Conservation (phyloP, 2,888 invertebrate genomes). For the Hypsopygia costalis region DNA sequence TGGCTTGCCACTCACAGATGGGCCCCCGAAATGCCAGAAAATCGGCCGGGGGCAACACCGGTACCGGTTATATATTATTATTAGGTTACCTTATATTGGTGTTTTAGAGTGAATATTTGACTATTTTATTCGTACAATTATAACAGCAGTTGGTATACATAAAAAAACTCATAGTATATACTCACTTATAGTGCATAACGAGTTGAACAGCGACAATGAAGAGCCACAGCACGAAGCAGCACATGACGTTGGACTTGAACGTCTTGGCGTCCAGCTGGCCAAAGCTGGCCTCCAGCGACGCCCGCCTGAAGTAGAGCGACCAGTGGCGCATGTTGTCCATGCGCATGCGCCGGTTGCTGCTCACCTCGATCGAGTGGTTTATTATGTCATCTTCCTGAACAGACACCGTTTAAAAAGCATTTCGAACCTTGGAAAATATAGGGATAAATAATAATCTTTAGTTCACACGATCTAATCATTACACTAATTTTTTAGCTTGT, state of each 20-base stretch:
- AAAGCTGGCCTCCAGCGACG: constrained; percentile 91
- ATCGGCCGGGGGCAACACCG: no score
- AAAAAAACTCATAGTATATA: no score
- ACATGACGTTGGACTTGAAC: constrained; percentile 97
- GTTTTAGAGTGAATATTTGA: no score
- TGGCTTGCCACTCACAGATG: no score
- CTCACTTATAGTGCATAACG: constrained; percentile 86
- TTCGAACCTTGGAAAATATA: neutral
- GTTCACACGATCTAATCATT: no score
- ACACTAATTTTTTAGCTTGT: no score
- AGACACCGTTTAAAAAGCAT: neutral
- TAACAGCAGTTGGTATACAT: no score
- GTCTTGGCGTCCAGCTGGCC: constrained; percentile 93
- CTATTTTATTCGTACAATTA: no score
- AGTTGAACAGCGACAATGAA: constrained; percentile 90
- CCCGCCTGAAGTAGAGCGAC: constrained; percentile 92
- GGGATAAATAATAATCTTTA: no score
- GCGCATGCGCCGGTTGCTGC: constrained; percentile 93
- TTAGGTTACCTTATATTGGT: no score
- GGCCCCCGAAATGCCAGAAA: no score
- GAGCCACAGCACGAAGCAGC: constrained; percentile 94
- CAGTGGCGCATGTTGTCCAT: constrained; percentile 92
- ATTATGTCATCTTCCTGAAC: constrained; percentile 88
- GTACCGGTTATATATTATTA: no score
- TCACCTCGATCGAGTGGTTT: constrained; percentile 92